phyloP scores from a whole-genome alignment of 2,888 invertebrate species.

The Cheilosia urbana region DNA sequence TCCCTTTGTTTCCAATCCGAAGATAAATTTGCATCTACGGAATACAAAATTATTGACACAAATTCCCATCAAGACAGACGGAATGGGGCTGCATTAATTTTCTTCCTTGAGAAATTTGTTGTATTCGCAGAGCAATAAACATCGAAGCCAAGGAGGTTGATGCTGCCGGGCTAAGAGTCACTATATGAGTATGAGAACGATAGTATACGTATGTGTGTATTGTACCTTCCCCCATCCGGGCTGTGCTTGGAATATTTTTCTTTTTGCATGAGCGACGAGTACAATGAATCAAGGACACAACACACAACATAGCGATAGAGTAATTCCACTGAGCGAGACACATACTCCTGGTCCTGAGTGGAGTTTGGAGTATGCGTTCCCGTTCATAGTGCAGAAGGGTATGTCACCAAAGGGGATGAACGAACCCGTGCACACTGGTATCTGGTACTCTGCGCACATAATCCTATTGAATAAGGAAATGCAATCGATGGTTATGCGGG shows the following conservation, averaged over 20 bases:
- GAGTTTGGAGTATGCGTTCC: no score
- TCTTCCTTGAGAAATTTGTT: slow-evolving; percentile 49
- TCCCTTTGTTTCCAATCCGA: slow-evolving; percentile 19
- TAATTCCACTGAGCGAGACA: slow-evolving; percentile 4
- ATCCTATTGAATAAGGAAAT: slow-evolving; percentile 28
- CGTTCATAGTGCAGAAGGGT: background rate
- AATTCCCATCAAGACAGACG: slow-evolving; percentile 51
- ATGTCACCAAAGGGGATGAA: slow-evolving; percentile 36
- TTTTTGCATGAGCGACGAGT: slow-evolving; percentile 33
- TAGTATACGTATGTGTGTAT: background rate
- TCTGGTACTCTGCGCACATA: background rate
- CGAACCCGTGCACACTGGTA: slow-evolving; percentile 6
- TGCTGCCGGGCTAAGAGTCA: background rate
- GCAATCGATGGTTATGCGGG: slow-evolving; percentile 30
- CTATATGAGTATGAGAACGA: background rate
- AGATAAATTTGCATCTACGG: slow-evolving; percentile 37
- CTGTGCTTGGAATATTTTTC: slow-evolving; percentile 25
- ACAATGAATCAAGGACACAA: slow-evolving; percentile 45
- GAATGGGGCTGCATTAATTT: slow-evolving; percentile 56
- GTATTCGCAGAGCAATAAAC: slow-evolving; percentile 53
- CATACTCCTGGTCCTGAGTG: background rate
- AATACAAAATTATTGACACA: slow-evolving; percentile 56
- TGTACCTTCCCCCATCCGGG: background rate
- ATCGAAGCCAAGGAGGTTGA: slow-evolving; percentile 1
- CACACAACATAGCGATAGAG: slow-evolving; percentile 2